Base-by-base conservation (phyloP, 1,140 invertebrate species). In the Ctenoplectra terminalis region DNA sequence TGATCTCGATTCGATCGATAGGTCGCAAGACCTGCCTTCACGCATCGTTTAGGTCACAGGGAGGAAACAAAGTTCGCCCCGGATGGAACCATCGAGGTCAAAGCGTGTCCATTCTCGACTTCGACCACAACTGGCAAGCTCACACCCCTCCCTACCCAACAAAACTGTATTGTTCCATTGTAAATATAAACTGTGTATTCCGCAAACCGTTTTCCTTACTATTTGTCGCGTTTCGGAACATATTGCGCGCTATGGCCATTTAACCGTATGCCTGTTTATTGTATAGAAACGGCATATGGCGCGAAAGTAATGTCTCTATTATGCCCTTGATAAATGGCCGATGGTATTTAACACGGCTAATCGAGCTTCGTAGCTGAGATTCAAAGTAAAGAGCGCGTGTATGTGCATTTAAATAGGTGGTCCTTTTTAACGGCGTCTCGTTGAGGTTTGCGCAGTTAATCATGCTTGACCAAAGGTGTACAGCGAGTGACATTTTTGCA, bases 271-370 rank as follows among this genome's bases (percentile, higher is more conserved):
- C 73, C 84, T 86, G 86, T 82, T 90, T 82, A 90, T 90, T 90
- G 87, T 89, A 80, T 58, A 54, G 70, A 70, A 71, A 84, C 81
- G 85, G 87, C 90, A 91, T 87, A 92, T 92, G 90, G 90, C 84
- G 87, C 66, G 84, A 90, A 90, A 88, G 90, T 90, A 91, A 90
- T 90, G 82, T 91, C 89, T 92, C 89, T 87, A 91, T 91, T 92
- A 91, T 88, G 50, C 75, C n/a, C 6, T 13, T 90, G 87, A 92
- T 91, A 91, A 92, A 92, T 91, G 84, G 73, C 81, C 43, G 86
- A 80, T 83, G 86, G 78, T 86, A 88, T 87, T 91, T 87, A 85
- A 87, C 79, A 73, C 64, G 78, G 81, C 89, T 92, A 91, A 91
- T 90, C 85, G 88, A 67, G 79, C 48, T 56, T 29, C 78, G 76